These are phyloP conservation scores for Xestia c-nigrum DNA, from an alignment of 2,888 invertebrate species.

Conservation along the genomic window DNA sequence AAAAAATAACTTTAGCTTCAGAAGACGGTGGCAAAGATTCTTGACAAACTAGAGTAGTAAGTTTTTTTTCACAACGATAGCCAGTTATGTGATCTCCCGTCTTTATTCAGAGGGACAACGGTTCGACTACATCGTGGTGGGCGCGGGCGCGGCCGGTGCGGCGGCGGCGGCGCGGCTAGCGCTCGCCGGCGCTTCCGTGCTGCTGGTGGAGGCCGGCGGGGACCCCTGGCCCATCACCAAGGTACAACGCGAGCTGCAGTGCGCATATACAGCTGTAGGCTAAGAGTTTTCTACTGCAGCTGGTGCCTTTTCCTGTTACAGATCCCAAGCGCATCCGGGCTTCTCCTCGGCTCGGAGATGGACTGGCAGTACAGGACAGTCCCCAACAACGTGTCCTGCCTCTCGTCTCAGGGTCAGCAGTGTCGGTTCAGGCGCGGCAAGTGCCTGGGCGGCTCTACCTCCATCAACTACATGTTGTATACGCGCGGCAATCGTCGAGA, in stretches of 20 bases:
- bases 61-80: neutral
- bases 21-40: neutral
- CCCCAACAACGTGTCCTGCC: constrained; percentile 80
- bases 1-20: no score
- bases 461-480: constrained; percentile 83
- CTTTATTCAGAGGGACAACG: constrained; percentile 71
- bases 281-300: neutral
- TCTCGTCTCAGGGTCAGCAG: constrained; percentile 67
- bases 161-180: constrained; percentile 78
- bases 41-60: neutral
- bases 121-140: constrained; percentile 89
- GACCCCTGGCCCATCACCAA: constrained; percentile 69
- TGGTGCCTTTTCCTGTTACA: constrained; percentile 48
- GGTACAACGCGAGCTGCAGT: constrained; percentile 56
- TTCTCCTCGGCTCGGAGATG: constrained; percentile 70
- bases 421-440: constrained; percentile 80
- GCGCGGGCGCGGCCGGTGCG: constrained; percentile 83
- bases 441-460: constrained; percentile 82
- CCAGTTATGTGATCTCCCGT: neutral
- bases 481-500: constrained; percentile 78
- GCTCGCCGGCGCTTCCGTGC: constrained; percentile 71
- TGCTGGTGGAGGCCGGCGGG: constrained; percentile 80
- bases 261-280: neutral
- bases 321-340: constrained; percentile 73
- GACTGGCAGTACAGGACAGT: constrained; percentile 79